Evolutionary conservation across 2,113 vertebrate species (phyloP).

Genomic region (Paradoxurus hermaphroditus): DNA sequence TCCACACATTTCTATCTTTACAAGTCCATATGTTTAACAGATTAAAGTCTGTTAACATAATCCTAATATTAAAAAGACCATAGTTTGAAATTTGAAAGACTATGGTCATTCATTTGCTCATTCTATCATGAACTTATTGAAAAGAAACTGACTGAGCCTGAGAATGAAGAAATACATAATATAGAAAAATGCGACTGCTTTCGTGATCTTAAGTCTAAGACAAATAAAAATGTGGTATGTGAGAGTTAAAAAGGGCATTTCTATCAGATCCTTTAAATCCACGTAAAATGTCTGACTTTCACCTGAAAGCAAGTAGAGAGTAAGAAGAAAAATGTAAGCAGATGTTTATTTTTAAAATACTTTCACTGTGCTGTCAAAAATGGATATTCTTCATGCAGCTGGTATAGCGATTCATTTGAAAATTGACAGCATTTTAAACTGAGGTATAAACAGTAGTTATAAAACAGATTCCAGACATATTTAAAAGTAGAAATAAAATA

Average conservation of each 20-base stretch:
- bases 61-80: neutral
- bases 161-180: neutral
- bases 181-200: neutral
- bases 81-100: neutral
- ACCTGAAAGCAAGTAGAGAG: neutral
- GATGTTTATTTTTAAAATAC: constrained; percentile 41
- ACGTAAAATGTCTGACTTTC: neutral
- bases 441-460: neutral
- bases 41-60: neutral
- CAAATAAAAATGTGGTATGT: neutral
- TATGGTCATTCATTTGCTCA: neutral
- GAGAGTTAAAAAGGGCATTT: neutral
- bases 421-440: constrained; percentile 16
- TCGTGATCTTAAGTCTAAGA: neutral
- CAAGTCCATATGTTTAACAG: neutral
- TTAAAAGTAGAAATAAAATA: neutral
- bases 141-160: neutral
- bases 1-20: neutral
- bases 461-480: neutral
- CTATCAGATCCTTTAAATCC: neutral
- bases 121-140: neutral
- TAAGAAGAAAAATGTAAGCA: neutral
- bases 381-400: neutral
- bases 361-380: neutral
- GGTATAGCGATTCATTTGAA: neutral